Evolutionary conservation across 2,797 vertebrate genomes (phyloP).

Genomic region (Cuculus canorus): DNA sequence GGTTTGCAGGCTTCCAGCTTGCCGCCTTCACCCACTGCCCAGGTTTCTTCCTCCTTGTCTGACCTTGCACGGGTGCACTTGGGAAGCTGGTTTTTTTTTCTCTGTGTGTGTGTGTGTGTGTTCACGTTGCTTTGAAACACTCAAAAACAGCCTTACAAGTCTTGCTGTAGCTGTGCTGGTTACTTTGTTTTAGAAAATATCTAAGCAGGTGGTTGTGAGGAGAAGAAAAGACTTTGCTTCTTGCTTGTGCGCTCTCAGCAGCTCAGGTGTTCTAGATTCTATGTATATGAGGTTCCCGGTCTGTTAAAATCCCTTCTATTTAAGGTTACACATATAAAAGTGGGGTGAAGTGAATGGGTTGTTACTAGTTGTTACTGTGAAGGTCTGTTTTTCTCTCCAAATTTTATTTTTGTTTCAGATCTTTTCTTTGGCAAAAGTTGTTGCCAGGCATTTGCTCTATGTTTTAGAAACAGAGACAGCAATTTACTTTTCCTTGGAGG

Average conservation of each 20-base stretch:
- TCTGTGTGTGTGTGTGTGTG: accelerated
- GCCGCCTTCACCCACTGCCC: accelerated
- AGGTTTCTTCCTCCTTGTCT: accelerated
- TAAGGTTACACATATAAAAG: neutral
- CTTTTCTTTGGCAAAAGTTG: neutral
- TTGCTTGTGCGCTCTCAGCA: neutral
- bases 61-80: accelerated
- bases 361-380: neutral
- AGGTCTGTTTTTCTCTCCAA: neutral
- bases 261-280: neutral
- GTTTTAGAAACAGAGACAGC: neutral
- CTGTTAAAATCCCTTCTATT: neutral
- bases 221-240: neutral
- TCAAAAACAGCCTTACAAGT: neutral
- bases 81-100: neutral
- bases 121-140: neutral
- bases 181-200: neutral
- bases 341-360: neutral
- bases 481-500: neutral
- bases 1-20: neutral
- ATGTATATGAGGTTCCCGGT: neutral
- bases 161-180: accelerated
- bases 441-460: neutral
- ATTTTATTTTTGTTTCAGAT: neutral
- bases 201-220: neutral